These are phyloP conservation scores for Glyphotaelius pellucidus DNA, from an alignment of 2,888 invertebrate genomes.

Conservation along the genomic window DNA sequence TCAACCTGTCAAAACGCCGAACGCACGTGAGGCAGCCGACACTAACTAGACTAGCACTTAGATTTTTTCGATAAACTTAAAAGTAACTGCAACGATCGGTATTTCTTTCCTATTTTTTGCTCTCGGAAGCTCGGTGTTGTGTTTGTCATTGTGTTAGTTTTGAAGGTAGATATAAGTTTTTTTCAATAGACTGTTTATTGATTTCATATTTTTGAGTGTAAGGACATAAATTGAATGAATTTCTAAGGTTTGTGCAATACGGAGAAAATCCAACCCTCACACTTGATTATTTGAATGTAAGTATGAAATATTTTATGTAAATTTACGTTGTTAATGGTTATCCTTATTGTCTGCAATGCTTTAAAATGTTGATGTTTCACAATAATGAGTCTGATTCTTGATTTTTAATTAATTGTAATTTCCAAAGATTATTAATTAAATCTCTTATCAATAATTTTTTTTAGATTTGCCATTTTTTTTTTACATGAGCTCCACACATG, in stretches of 20 bases:
- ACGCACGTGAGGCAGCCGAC: slow-evolving; percentile 12
- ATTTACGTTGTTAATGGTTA: background rate
- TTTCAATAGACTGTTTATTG: background rate
- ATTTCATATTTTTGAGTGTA: background rate
- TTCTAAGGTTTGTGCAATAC: background rate
- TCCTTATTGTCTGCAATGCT: background rate
- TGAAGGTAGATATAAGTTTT: background rate
- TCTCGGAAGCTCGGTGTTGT: background rate
- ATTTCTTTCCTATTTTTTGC: background rate
- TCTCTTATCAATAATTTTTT: no score
- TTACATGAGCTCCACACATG: no score
- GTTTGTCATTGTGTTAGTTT: background rate
- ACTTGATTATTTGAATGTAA: background rate
- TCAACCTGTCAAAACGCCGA: slow-evolving; percentile 12
- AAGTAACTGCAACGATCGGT: background rate
- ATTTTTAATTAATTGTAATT: no score
- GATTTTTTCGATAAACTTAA: background rate
- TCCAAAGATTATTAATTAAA: no score
- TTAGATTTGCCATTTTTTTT: no score
- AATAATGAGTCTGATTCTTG: background rate
- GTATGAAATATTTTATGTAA: background rate
- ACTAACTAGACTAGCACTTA: background rate
- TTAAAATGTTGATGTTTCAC: background rate
- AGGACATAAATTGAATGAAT: background rate
- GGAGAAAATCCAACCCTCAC: background rate